phyloP scores from a whole-genome alignment of 2,113 vertebrate genomes.

The Thymallus thymallus region DNA sequence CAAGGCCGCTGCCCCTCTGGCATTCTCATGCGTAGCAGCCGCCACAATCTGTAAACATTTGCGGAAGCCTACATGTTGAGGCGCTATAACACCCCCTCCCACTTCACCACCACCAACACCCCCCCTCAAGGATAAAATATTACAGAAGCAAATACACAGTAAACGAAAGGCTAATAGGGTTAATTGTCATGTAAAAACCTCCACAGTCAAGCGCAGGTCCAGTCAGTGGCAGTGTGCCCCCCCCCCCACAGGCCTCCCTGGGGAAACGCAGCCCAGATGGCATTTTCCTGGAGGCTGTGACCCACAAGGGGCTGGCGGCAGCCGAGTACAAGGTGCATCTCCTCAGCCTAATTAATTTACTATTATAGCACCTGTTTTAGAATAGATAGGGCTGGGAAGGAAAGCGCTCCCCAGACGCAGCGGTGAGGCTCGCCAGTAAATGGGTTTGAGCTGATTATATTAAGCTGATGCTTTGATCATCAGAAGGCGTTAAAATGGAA shows the following conservation, averaged over 20 bases:
- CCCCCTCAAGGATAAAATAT: slow-evolving; percentile 18
- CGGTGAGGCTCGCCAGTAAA: slow-evolving; percentile 84
- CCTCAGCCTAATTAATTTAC: slow-evolving; percentile 99
- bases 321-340: slow-evolving; percentile 95
- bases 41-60: slow-evolving; percentile 58
- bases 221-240: slow-evolving; percentile 69
- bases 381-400: slow-evolving; percentile 90
- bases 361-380: slow-evolving; percentile 99
- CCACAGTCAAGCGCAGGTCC: slow-evolving; percentile 81
- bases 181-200: slow-evolving; percentile 97
- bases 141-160: slow-evolving; percentile 29
- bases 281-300: slow-evolving; percentile 90
- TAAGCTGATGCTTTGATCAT: slow-evolving; percentile 99
- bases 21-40: slow-evolving; percentile 22
- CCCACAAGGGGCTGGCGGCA: slow-evolving; percentile 86
- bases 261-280: slow-evolving; percentile 94
- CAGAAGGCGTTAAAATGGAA: slow-evolving; percentile 97
- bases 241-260: slow-evolving; percentile 61
- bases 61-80: slow-evolving; percentile 74
- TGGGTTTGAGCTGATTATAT: slow-evolving; percentile 98
- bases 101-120: not conserved
- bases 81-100: slow-evolving; percentile 62
- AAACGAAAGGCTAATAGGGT: slow-evolving; percentile 88
- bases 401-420: slow-evolving; percentile 82
- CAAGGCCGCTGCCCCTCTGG: slow-evolving; percentile 6